Evolutionary conservation across 2,113 vertebrate species (phyloP).

Genomic region (Perca schrenkii): DNA sequence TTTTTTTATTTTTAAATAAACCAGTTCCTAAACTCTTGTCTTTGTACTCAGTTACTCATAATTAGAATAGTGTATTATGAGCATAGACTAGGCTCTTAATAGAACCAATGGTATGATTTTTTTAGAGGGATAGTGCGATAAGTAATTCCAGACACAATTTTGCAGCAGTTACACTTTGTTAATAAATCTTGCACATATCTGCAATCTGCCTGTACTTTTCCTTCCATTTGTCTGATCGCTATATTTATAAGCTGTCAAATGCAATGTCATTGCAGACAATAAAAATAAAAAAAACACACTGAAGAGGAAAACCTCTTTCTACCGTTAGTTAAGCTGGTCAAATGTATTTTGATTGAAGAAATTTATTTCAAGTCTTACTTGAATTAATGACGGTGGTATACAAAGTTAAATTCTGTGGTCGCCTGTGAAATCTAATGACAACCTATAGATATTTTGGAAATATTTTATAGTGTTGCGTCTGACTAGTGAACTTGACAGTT

Average conservation of each 20-base stretch:
- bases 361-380: too few relatives aligned
- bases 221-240: too few relatives aligned
- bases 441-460: too few relatives aligned
- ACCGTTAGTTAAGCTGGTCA: not conserved
- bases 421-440: too few relatives aligned
- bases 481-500: too few relatives aligned
- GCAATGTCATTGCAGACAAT: too few relatives aligned
- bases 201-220: too few relatives aligned
- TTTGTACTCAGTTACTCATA: not conserved
- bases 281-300: not conserved
- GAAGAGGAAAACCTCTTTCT: not conserved
- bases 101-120: not conserved
- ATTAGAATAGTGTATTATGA: not conserved
- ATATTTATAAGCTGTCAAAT: too few relatives aligned
- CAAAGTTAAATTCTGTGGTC: too few relatives aligned
- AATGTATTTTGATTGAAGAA: not conserved
- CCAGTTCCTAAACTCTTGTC: not conserved
- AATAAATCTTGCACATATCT: not conserved
- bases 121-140: not conserved
- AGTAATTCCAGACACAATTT: not conserved
- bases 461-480: too few relatives aligned
- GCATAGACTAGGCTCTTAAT: not conserved
- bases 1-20: slow-evolving; percentile 31
- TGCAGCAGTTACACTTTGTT: not conserved
- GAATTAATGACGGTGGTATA: too few relatives aligned